Evolutionary conservation across 2,888 invertebrate genomes (phyloP).

Genomic region (Torymus aiolomorphi): DNA sequence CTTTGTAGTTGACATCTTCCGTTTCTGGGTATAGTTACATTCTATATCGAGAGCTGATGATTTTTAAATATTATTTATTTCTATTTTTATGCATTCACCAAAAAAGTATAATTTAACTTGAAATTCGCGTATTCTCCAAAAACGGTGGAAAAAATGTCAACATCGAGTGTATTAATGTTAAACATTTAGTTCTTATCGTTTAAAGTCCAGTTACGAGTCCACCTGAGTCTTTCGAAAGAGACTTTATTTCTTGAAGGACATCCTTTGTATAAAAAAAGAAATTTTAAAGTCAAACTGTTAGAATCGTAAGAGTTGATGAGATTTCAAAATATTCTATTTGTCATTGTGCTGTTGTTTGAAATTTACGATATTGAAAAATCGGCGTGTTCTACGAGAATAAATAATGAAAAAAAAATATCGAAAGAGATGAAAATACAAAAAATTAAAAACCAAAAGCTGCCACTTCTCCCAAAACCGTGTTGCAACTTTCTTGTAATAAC

Average conservation of each 20-base stretch:
- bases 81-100: not conserved
- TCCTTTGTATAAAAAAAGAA: slow-evolving; percentile 36
- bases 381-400: slow-evolving; percentile 22
- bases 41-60: too few species aligned
- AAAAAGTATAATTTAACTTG: too few species aligned
- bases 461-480: slow-evolving; percentile 29
- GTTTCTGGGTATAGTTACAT: too few species aligned
- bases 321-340: slow-evolving; percentile 54
- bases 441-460: slow-evolving; percentile 20
- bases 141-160: too few species aligned
- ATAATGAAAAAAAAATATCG: slow-evolving; percentile 14
- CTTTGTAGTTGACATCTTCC: too few species aligned
- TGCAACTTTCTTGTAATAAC: slow-evolving; percentile 4
- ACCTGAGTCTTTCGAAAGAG: slow-evolving; percentile 39
- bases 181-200: not conserved
- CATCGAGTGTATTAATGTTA: slow-evolving; percentile 5
- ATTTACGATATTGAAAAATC: slow-evolving; percentile 45
- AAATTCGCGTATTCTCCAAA: too few species aligned
- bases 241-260: slow-evolving; percentile 30
- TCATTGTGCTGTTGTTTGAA: slow-evolving; percentile 49
- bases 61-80: not conserved
- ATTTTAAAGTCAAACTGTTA: slow-evolving; percentile 49
- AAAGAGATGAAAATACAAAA: not conserved
- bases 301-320: slow-evolving; percentile 53
- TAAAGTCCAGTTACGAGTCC: slow-evolving; percentile 32